These are phyloP conservation scores for Drosophila athabasca DNA, from an alignment of 1,140 invertebrate genomes.

Conservation along the genomic window DNA sequence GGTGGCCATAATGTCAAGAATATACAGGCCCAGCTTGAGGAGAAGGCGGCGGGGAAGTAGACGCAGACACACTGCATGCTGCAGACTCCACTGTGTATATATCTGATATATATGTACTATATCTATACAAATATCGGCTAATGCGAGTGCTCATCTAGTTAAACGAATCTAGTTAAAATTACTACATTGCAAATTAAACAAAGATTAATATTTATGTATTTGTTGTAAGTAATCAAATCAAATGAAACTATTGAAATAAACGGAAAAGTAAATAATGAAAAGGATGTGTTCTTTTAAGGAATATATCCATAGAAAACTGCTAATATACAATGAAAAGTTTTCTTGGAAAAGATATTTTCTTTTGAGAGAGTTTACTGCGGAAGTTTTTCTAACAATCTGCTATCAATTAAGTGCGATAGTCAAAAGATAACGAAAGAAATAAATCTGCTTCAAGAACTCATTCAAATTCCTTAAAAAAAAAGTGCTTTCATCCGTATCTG, in stretches of 20 bases:
- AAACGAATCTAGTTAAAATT: conserved; percentile 61
- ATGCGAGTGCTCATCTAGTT: conserved; percentile 29
- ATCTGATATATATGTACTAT: conserved; percentile 37
- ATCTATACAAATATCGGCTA: conserved; percentile 31
- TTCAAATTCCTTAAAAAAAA: too few species aligned
- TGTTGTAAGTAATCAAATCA: conserved; percentile 63
- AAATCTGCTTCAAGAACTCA: too few species aligned
- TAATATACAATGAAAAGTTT: too few species aligned
- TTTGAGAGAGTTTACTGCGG: too few species aligned
- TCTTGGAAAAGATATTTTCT: too few species aligned
- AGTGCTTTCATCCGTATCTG: too few species aligned
- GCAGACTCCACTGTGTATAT: conserved; percentile 38
- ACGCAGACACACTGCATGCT: background rate
- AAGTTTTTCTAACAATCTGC: too few species aligned
- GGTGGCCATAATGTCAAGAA: conserved; percentile 79
- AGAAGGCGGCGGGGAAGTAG: conserved; percentile 77
- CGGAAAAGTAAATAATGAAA: conserved; percentile 8
- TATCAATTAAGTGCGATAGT: background rate
- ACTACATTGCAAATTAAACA: conserved; percentile 41
- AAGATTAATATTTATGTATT: conserved; percentile 68
- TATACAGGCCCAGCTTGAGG: conserved; percentile 78
- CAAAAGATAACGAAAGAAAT: too few species aligned
- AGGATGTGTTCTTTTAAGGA: background rate
- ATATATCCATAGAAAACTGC: background rate
- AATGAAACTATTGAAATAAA: conserved; percentile 52